Evolutionary conservation across 1,140 invertebrate genomes (phyloP), one percentile per base, ranked within the genome.

Genomic region (Trichogramma pretiosum): DNA sequence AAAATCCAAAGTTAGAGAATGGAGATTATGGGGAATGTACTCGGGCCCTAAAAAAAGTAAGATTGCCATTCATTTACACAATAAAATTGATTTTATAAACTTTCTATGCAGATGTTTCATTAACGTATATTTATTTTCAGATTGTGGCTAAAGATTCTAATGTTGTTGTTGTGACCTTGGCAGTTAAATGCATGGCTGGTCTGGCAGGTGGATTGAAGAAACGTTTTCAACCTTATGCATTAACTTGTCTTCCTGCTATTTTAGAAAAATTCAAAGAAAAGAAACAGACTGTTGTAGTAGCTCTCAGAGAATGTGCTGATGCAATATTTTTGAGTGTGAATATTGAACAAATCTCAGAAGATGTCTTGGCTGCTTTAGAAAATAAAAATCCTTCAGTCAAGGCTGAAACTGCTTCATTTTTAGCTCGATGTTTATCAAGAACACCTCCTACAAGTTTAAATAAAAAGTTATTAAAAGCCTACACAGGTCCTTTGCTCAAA

Each of bases 201-300:
- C 64, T 99, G 30, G 94, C 93, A 0, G 77, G 65, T 34, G 95
- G 93, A 13, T 72, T 99, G 14, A 85, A 93, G 33, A 92, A 85
- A 61, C 83, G 86, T 48, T 99, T 98, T 69, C 74, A 80, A 10
- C 78, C 83, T 0, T 95, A 96, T 74, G 84, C 92, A 0, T 60
- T 74, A n/a, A 76, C 82, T 22, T 86, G 87, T 59, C 73, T 96
- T 8, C 77, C 87, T 2, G 78, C 82, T 0, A 75, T 94, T 18
- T 66, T 98, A 8, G 93, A 97, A 58, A 98, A 98, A 73, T 98
- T 99, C 61, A 95, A 94, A 62, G 96, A 99, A 68, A 98, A 97
- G 73, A 99, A 99, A 62, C 75, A 82, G 28, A 90, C 83, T 65
- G 93, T 97, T 37, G 90, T 98, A 0, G 61, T 75, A 24, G 82